A percentile compares a stretch with the other conserved stretches of the same genome.
These are phyloP conservation scores for Copidosoma aretas DNA, from an alignment of 2,888 invertebrate species.

Conservation along the genomic window DNA sequence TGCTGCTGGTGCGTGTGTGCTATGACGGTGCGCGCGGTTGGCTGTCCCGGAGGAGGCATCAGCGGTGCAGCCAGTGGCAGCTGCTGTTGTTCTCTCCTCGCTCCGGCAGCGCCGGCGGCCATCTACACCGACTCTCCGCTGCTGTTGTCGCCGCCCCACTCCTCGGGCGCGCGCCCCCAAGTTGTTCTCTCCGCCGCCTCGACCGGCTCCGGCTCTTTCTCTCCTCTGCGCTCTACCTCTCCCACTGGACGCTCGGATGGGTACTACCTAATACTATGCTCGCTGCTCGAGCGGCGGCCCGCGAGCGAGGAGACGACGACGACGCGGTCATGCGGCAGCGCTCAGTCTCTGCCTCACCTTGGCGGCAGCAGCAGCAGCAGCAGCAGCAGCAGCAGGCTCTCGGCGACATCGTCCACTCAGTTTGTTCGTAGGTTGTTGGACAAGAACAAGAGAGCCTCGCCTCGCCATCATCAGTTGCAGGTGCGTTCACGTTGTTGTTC, in stretches of 20 bases:
- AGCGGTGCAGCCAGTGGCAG: neutral
- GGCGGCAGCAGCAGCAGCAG: neutral
- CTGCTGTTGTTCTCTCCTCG: constrained; percentile 5
- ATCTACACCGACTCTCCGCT: neutral
- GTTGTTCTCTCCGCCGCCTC: neutral
- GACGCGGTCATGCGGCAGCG: too few relatives aligned
- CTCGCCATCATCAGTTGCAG: too few relatives aligned
- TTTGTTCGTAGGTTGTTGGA: constrained; percentile 3
- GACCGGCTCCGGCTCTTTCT: neutral
- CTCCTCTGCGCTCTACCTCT: too few relatives aligned
- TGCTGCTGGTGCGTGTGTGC: too few relatives aligned
- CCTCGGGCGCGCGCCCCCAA: constrained; percentile 3
- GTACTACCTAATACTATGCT: too few relatives aligned
- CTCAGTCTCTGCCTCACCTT: neutral
- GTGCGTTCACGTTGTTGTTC: too few relatives aligned
- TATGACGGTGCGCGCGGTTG: neutral
- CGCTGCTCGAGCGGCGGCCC: neutral
- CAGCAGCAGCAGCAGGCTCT: neutral
- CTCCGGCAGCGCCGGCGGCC: neutral
- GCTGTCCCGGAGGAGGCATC: neutral
- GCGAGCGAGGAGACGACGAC: neutral
- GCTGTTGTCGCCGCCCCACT: too few relatives aligned
- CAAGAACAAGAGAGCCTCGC: neutral
- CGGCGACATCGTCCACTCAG: too few relatives aligned
- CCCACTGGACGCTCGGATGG: too few relatives aligned